Conservation (phyloP, 2,113 vertebrate genomes). For the Circaetus gallicus region DNA sequence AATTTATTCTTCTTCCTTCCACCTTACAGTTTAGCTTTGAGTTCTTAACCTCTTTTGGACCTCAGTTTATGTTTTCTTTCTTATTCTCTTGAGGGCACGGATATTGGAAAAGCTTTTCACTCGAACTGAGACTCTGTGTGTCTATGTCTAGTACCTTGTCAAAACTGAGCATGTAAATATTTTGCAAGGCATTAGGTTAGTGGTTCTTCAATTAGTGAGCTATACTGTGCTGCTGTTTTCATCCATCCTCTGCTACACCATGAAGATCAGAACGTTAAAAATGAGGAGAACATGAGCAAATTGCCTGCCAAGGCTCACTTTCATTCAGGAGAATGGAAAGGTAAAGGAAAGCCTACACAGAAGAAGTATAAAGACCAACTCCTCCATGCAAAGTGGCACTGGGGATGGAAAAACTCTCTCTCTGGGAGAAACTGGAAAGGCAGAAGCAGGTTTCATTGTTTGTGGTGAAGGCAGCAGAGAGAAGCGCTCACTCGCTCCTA, state of each 20-base stretch:
- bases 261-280: not conserved
- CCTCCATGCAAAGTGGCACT: not conserved
- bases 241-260: not conserved
- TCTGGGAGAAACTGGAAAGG: not conserved
- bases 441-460: not conserved
- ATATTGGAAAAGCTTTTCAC: not conserved
- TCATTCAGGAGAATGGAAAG: not conserved
- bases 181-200: not conserved
- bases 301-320: not conserved
- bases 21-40: not conserved
- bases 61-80: not conserved
- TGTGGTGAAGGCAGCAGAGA: not conserved
- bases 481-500: not conserved
- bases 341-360: not conserved
- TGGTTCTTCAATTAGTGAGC: not conserved
- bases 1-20: not conserved
- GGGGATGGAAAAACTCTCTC: not conserved
- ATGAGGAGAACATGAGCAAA: not conserved
- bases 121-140: not conserved
- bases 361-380: not conserved
- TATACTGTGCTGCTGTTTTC: not conserved
- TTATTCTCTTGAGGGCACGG: not conserved
- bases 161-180: not conserved
- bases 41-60: not conserved
- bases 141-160: not conserved